A percentile compares a stretch with the other conserved stretches of the same genome.
Evolutionary conservation across 92 coral and sea anemone genomes (phyloP).

Genomic region (Zoanthus solanderi): DNA sequence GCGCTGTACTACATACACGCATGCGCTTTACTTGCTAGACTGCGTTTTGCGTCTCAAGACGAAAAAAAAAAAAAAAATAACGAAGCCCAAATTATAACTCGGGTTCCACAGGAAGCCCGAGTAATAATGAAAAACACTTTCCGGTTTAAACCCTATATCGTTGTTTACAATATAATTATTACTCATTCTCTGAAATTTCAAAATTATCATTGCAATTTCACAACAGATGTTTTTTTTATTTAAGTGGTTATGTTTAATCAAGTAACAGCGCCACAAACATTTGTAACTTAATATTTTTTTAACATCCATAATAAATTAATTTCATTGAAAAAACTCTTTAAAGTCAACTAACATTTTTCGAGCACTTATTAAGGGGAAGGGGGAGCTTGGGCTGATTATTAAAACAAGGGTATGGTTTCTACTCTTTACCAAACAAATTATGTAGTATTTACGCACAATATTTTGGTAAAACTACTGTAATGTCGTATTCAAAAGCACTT

Average conservation of each 20-base stretch:
- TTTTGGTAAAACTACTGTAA: neutral
- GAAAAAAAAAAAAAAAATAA: too few species aligned
- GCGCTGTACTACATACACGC: too few species aligned
- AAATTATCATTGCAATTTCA: too few species aligned
- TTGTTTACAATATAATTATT: too few species aligned
- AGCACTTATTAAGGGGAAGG: neutral
- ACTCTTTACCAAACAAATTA: neutral
- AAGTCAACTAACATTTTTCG: neutral
- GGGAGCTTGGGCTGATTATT: neutral
- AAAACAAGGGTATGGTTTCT: neutral
- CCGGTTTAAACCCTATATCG: too few species aligned
- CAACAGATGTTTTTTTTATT: neutral
- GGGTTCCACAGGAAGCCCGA: too few species aligned
- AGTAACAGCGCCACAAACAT: neutral
- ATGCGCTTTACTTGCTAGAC: too few species aligned
- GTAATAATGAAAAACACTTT: too few species aligned
- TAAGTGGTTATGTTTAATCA: neutral
- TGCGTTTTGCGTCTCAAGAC: too few species aligned
- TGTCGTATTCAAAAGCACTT: neutral
- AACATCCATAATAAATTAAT: neutral
- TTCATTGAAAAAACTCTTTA: neutral
- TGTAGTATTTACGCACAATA: neutral
- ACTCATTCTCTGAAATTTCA: constrained; percentile 1
- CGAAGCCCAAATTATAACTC: too few species aligned
- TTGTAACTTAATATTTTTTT: neutral